phyloP scores from a whole-genome alignment of 2,888 invertebrate species.

The Polietes domitor region DNA sequence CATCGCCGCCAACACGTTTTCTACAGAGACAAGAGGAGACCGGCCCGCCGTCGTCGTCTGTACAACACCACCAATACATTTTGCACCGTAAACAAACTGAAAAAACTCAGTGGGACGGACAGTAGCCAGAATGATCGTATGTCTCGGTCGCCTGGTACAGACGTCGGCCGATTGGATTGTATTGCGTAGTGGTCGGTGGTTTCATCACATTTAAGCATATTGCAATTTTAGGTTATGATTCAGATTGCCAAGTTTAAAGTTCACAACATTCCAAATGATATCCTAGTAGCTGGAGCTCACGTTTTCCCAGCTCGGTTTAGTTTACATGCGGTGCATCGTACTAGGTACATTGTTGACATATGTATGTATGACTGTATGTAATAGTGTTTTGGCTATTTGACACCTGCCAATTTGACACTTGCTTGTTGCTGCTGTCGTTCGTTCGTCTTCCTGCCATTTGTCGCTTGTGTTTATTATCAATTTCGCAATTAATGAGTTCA shows the following conservation, averaged over 20 bases:
- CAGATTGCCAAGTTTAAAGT: not conserved
- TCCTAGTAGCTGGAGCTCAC: too few relatives aligned
- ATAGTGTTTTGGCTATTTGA: not conserved
- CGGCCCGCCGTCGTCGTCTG: not conserved
- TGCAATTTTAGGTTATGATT: not conserved
- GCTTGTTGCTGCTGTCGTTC: not conserved
- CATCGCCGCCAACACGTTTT: slow-evolving; percentile 4
- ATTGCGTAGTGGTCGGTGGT: not conserved
- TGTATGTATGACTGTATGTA: too few relatives aligned
- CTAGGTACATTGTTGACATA: not conserved
- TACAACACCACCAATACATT: not conserved
- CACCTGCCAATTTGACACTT: not conserved
- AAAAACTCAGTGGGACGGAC: too few relatives aligned
- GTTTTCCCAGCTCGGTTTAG: not conserved
- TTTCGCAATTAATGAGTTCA: not conserved
- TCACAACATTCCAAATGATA: too few relatives aligned
- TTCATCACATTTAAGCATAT: not conserved
- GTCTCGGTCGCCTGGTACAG: too few relatives aligned
- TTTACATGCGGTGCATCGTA: not conserved
- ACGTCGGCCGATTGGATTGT: not conserved
- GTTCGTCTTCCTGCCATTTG: not conserved
- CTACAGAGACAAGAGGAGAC: not conserved
- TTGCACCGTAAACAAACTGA: too few relatives aligned
- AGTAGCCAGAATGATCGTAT: too few relatives aligned
- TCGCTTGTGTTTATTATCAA: not conserved